phyloP scores from a whole-genome alignment of 2,888 invertebrate genomes.

The Cyclophora punctaria region DNA sequence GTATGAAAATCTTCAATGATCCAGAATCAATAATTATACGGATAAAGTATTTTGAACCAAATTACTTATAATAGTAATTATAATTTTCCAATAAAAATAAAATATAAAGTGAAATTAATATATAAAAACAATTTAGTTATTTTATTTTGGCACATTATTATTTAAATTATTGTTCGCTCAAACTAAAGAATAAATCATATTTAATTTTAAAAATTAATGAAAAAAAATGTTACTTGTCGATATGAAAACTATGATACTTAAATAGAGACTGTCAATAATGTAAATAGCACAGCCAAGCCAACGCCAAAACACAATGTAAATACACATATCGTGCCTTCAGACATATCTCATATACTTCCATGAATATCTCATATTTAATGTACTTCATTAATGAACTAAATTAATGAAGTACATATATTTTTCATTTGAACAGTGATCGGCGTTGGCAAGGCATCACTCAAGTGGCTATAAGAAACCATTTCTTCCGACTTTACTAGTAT shows the following conservation, averaged over 20 bases:
- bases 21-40: background rate
- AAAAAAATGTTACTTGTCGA: no score
- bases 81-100: no score
- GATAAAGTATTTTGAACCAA: no score
- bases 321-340: constrained; percentile 48
- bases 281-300: constrained; percentile 51
- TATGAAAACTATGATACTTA: constrained; percentile 1
- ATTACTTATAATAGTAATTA: no score
- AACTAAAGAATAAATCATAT: no score
- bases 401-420: constrained; percentile 23
- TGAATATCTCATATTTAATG: constrained; percentile 13
- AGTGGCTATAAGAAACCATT: constrained; percentile 33
- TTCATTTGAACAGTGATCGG: constrained; percentile 55
- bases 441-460: constrained; percentile 56
- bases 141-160: no score
- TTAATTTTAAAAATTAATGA: no score
- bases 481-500: constrained; percentile 30
- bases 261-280: constrained; percentile 6
- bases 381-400: constrained; percentile 7
- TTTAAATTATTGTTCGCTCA: no score
- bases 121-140: no score
- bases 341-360: constrained; percentile 20
- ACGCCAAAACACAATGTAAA: constrained; percentile 55
- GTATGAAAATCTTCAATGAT: background rate
- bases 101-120: no score